Evolutionary conservation across 2,113 vertebrate genomes (phyloP), one percentile per base, ranked within the genome.

Genomic region (Corydoras sp.): DNA sequence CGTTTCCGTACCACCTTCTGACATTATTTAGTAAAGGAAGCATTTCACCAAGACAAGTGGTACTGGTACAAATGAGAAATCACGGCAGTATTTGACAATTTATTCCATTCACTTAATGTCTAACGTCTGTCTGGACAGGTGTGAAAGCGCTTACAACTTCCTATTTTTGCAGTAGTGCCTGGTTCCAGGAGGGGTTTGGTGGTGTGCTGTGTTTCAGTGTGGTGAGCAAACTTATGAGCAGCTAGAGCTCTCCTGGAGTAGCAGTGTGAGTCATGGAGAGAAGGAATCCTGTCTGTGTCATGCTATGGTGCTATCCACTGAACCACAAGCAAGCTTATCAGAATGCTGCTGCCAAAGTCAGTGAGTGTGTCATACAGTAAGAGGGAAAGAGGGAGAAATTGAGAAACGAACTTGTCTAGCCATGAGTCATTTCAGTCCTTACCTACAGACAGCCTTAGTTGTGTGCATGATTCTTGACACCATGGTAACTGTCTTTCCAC

Each of bases 381-480:
- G 75, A 81, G 77, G 72, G 65, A 59, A 15, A 72, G 77, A 55
- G 15, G 31, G 59, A 86, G 84, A 86, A 80, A 83, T 79, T 70
- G 62, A 80, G 79, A 84, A 53, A 11, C 84, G 81, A 80, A 82
- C 76, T 84, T 70, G 82, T 86, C 85, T 89, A 86, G 77, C 66
- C 65, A 59, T 89, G 89, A 90, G 83, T 90, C 89, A 90, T 88
- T 88, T 90, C 88, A 87, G 87, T 89, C 35, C 35, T 87, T 88
- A 85, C 83, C 84, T 68, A 59, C 78, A 79, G 79, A 59, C 71
- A 69, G 66, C 72, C 74, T 77, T 77, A 72, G 82, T 79, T 79
- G 68, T 70, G 71, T 68, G 72, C 78, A 60, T 77, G 58, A 79
- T 43, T 79, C 77, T 76, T 86, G 79, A 73, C 76, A 70, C 69